phyloP scores from a whole-genome alignment of 1,140 invertebrate genomes.

The Ostrea denselamellosa region DNA sequence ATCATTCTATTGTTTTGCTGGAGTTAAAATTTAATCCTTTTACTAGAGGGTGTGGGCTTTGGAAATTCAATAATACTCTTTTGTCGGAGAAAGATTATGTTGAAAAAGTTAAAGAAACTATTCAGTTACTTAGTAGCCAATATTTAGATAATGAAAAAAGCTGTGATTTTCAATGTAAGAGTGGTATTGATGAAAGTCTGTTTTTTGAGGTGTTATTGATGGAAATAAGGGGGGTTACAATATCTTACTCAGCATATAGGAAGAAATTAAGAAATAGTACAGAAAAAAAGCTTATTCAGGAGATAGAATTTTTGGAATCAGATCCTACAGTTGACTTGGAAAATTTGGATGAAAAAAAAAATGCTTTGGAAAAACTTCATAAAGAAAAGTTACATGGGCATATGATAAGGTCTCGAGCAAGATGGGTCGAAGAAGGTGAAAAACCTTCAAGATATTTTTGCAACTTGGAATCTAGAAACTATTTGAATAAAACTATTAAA shows the following conservation, averaged over 20 bases:
- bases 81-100: not conserved
- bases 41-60: not conserved
- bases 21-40: not conserved
- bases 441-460: not conserved
- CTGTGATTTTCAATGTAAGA: not conserved
- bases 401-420: too few relatives aligned
- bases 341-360: not conserved
- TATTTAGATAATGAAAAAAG: too few relatives aligned
- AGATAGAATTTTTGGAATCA: not conserved
- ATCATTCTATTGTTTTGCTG: not conserved
- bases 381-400: not conserved
- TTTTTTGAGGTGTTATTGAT: too few relatives aligned
- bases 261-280: not conserved
- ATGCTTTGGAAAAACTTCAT: not conserved
- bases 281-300: not conserved
- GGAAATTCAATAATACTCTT: not conserved
- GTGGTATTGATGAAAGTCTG: too few relatives aligned
- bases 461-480: not conserved
- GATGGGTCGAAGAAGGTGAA: not conserved
- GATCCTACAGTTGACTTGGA: not conserved
- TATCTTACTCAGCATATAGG: not conserved
- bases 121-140: too few relatives aligned
- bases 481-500: too few relatives aligned
- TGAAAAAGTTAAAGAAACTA: not conserved
- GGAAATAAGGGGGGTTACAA: too few relatives aligned